phyloP scores from a whole-genome alignment of 2,888 invertebrate genomes.

The Mystacides longicornis region DNA sequence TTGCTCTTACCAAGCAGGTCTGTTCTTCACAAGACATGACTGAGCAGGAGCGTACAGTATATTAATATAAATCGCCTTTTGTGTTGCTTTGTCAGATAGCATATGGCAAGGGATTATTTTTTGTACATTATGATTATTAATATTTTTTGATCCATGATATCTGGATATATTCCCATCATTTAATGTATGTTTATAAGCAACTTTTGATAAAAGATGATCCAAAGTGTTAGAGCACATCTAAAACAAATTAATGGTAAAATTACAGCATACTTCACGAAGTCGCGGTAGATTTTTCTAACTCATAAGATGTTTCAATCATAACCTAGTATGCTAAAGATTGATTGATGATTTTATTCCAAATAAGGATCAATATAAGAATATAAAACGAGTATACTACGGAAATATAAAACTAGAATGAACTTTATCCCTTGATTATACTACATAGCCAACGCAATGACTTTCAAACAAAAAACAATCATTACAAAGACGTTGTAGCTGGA shows the following conservation, averaged over 20 bases:
- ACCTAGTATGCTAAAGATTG: too few species aligned
- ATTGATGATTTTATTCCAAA: too few species aligned
- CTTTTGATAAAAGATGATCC: conserved; percentile 3
- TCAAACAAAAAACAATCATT: too few species aligned
- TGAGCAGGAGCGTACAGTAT: neutral
- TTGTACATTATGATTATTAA: neutral
- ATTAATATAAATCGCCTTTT: conserved; percentile 1
- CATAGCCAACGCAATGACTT: too few species aligned
- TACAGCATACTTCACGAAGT: too few species aligned
- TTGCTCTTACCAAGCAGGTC: conserved; percentile 51
- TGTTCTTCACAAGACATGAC: conserved; percentile 43
- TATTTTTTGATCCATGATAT: too few species aligned
- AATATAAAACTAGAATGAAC: neutral
- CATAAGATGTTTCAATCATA: too few species aligned
- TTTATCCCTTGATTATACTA: neutral
- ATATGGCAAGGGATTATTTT: neutral
- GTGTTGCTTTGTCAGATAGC: neutral
- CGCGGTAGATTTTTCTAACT: too few species aligned
- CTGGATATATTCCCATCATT: neutral
- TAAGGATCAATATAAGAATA: too few species aligned
- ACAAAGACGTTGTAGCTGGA: too few species aligned
- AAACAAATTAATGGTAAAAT: too few species aligned
- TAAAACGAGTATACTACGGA: too few species aligned
- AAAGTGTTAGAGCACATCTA: conserved; percentile 9
- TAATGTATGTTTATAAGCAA: neutral